These are phyloP conservation scores for Leucophora obtusa DNA, from an alignment of 2,888 invertebrate species.

Conservation along the genomic window DNA sequence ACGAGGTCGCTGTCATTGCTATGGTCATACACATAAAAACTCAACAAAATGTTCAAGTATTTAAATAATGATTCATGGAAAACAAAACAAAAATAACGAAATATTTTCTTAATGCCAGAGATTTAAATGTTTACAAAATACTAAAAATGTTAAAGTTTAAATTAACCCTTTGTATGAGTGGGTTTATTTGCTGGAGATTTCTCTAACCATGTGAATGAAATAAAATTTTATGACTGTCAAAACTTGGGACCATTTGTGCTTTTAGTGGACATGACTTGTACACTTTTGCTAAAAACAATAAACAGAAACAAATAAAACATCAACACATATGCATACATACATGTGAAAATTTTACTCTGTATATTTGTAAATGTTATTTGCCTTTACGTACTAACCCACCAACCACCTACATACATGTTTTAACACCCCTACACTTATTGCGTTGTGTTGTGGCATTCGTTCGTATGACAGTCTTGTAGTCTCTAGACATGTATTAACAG, in stretches of 20 bases:
- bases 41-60: constrained; percentile 11
- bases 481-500: constrained; percentile 35
- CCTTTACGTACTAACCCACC: background rate
- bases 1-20: constrained; percentile 55
- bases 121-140: constrained; percentile 30
- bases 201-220: constrained; percentile 19
- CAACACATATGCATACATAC: background rate
- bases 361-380: constrained; percentile 9
- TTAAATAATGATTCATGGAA: constrained; percentile 29
- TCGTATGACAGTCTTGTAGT: constrained; percentile 47
- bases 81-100: background rate
- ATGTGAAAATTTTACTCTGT: background rate
- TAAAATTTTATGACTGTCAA: constrained; percentile 56
- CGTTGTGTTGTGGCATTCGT: constrained; percentile 19
- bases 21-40: constrained; percentile 27
- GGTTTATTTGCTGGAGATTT: constrained; percentile 7
- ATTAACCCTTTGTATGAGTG: constrained; percentile 45
- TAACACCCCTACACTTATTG: constrained; percentile 49
- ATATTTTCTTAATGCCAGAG: background rate
- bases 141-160: constrained; percentile 48
- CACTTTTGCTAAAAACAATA: background rate
- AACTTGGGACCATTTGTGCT: constrained; percentile 59
- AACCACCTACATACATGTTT: constrained; percentile 33
- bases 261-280: constrained; percentile 60
- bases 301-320: background rate